Percentiles rank a stretch among this genome's conserved stretches.
These are phyloP conservation scores for Crocodylus rhombifer DNA, from an alignment of 2,797 vertebrate genomes.

Conservation along the genomic window DNA sequence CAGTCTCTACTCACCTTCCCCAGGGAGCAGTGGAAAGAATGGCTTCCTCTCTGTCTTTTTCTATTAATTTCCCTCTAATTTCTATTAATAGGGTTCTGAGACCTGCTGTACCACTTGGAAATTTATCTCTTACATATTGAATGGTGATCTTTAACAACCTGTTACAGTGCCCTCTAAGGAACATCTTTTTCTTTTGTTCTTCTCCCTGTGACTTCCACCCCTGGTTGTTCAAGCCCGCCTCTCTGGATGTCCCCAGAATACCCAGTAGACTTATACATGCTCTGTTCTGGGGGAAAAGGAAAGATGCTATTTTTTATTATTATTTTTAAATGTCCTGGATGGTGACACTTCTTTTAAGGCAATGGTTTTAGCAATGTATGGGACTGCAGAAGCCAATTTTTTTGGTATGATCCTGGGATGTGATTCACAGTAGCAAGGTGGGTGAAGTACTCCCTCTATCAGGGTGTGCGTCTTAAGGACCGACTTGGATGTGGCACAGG, in stretches of 20 bases:
- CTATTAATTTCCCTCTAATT: slow-evolving; percentile 66
- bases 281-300: slow-evolving; percentile 6
- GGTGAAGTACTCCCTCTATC: neutral
- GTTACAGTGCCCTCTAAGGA: slow-evolving; percentile 60
- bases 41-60: slow-evolving; percentile 68
- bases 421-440: slow-evolving; percentile 12
- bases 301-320: neutral
- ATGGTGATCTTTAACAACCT: slow-evolving; percentile 77
- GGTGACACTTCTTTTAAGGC: slow-evolving; percentile 19
- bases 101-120: slow-evolving; percentile 64
- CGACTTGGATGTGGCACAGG: neutral
- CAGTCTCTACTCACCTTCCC: slow-evolving; percentile 65
- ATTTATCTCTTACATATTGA: slow-evolving; percentile 74
- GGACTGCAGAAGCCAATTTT: slow-evolving; percentile 18
- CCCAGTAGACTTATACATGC: neutral
- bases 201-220: slow-evolving; percentile 19
- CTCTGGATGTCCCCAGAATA: slow-evolving; percentile 3
- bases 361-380: slow-evolving; percentile 5
- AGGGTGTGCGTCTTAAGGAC: neutral
- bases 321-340: neutral
- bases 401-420: slow-evolving; percentile 23
- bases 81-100: slow-evolving; percentile 66
- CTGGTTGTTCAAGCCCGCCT: neutral
- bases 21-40: slow-evolving; percentile 65
- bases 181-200: slow-evolving; percentile 57